Conservation (phyloP, 37 sponge, comb jelly and placozoan genomes). For the Tethya wilhelma region DNA sequence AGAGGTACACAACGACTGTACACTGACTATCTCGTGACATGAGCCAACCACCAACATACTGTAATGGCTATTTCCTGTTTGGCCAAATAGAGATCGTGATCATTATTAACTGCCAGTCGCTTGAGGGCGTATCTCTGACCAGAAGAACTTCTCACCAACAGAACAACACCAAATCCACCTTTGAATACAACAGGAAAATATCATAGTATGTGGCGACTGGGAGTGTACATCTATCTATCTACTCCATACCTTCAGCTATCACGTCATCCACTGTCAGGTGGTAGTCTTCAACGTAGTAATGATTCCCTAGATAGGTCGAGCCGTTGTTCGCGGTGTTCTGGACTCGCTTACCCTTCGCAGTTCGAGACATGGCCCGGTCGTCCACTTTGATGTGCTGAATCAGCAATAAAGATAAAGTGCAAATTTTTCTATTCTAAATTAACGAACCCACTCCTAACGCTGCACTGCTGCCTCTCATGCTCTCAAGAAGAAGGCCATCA, state of each 20-base stretch:
- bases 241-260: conserved; percentile 79
- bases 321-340: too few species aligned
- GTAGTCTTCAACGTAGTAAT: conserved; percentile 19
- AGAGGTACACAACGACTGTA: too few species aligned
- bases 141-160: conserved; percentile 43
- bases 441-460: neutral
- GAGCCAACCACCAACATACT: conserved; percentile 45
- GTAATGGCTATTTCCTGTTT: conserved; percentile 87
- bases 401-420: neutral
- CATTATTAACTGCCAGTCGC: conserved; percentile 87
- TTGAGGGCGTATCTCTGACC: conserved; percentile 74
- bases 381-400: too few species aligned
- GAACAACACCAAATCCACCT: conserved; percentile 92
- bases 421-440: neutral
- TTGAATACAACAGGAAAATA: neutral
- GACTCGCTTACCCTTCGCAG: too few species aligned
- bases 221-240: neutral
- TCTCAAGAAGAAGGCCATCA: conserved; percentile 87
- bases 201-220: too few species aligned
- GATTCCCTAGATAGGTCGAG: conserved; percentile 36
- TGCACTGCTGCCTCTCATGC: conserved; percentile 68
- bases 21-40: neutral
- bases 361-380: too few species aligned
- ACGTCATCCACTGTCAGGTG: conserved; percentile 61
- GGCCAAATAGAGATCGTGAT: conserved; percentile 69